phyloP scores from a whole-genome alignment of 2,797 vertebrate species.

The Antennarius maculatus region DNA sequence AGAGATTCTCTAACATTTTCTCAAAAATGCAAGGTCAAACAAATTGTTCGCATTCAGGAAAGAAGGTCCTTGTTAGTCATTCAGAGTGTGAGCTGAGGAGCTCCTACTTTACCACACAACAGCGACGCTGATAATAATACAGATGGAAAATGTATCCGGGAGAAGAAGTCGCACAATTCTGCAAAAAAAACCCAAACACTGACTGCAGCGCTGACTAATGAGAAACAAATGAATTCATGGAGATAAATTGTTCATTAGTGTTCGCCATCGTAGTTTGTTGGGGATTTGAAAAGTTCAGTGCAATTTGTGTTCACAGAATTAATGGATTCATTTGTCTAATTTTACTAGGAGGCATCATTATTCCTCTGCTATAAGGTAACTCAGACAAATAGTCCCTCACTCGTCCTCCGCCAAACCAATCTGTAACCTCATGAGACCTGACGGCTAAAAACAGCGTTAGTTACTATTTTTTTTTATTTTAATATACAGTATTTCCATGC shows the following conservation, averaged over 20 bases:
- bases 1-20: conserved; percentile 2
- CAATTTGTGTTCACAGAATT: conserved; percentile 77
- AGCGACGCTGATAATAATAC: conserved; percentile 63
- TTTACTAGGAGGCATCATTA: conserved; percentile 68
- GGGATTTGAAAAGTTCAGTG: conserved; percentile 82
- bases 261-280: conserved; percentile 66
- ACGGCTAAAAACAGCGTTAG: not conserved
- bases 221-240: conserved; percentile 79
- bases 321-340: conserved; percentile 77
- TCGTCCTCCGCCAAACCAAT: conserved; percentile 4
- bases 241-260: conserved; percentile 81
- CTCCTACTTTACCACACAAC: conserved; percentile 39
- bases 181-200: conserved; percentile 59
- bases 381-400: conserved; percentile 61
- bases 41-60: conserved; percentile 46
- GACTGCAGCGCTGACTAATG: conserved; percentile 73
- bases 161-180: conserved; percentile 51
- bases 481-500: too few species aligned
- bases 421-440: conserved; percentile 22
- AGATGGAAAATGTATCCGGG: conserved; percentile 50
- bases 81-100: conserved; percentile 27
- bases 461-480: too few species aligned
- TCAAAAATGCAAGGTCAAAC: conserved; percentile 27
- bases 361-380: conserved; percentile 60
- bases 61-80: conserved; percentile 48